These are phyloP conservation scores for Junco hyemalis DNA, from an alignment of 2,113 vertebrate genomes.

Conservation along the genomic window DNA sequence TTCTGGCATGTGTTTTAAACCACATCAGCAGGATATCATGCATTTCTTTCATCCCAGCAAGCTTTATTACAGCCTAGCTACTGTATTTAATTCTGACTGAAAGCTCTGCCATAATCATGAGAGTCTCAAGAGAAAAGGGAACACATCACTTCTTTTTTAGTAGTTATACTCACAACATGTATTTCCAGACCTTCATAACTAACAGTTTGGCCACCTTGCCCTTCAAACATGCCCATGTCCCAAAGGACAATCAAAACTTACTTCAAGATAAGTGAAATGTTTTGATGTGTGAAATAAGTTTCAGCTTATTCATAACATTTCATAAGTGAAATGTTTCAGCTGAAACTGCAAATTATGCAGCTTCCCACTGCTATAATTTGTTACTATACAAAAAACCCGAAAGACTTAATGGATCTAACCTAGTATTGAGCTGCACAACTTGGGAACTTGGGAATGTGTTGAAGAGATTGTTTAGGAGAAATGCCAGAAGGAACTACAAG, in stretches of 20 bases:
- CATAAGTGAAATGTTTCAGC: neutral
- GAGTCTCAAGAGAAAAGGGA: neutral
- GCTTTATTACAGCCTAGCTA: neutral
- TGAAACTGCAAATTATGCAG: neutral
- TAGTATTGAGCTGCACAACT: neutral
- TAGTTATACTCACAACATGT: neutral
- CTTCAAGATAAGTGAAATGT: neutral
- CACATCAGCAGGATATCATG: neutral
- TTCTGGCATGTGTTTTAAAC: neutral
- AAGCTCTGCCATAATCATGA: neutral
- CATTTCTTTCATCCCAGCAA: neutral
- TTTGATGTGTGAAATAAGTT: neutral
- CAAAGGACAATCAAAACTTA: neutral
- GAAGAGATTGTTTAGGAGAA: neutral
- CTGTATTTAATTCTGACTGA: neutral
- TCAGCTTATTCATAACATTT: no score
- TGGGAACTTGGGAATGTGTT: neutral
- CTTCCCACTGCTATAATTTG: neutral
- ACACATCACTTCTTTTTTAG: neutral
- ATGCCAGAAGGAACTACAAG: neutral
- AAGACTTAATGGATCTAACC: neutral
- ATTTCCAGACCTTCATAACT: neutral
- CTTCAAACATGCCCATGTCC: rapidly evolving
- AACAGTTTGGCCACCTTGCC: neutral
- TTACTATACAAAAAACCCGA: neutral